phyloP scores from a whole-genome alignment of 2,888 invertebrate species.

The Esperia sulphurella region DNA sequence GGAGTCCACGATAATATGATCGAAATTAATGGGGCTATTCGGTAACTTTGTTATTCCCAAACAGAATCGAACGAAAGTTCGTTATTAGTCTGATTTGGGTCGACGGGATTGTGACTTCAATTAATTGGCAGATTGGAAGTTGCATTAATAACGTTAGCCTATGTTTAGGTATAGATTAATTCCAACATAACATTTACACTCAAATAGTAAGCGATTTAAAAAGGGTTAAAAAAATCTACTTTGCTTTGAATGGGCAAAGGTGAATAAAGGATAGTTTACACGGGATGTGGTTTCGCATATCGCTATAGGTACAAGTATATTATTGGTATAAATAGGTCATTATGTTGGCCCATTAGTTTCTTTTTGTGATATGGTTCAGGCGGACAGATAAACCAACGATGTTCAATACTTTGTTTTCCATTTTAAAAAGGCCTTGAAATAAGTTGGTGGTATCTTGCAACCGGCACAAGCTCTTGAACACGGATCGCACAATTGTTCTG shows the following conservation, averaged over 20 bases:
- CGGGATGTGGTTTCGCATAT: background rate
- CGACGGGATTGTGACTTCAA: background rate
- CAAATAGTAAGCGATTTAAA: background rate
- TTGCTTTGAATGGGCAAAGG: too few relatives aligned
- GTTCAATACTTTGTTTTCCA: too few relatives aligned
- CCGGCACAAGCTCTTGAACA: constrained; percentile 48
- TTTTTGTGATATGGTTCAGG: too few relatives aligned
- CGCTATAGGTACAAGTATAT: too few relatives aligned
- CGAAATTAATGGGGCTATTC: constrained; percentile 50
- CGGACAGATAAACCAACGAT: too few relatives aligned
- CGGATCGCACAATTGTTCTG: constrained; percentile 41
- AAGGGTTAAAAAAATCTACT: background rate
- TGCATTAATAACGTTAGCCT: background rate
- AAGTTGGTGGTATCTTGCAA: too few relatives aligned
- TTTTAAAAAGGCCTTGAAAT: too few relatives aligned
- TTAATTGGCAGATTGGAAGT: background rate
- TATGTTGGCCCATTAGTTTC: background rate
- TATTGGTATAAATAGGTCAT: too few relatives aligned
- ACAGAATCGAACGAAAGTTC: constrained; percentile 18
- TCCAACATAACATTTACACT: too few relatives aligned
- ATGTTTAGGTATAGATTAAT: background rate
- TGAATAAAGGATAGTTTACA: too few relatives aligned
- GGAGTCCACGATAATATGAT: constrained; percentile 50
- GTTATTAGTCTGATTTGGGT: background rate
- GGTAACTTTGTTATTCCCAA: constrained; percentile 37